Conservation (phyloP, 2,888 invertebrate genomes). For the Cynaeus angustus region DNA sequence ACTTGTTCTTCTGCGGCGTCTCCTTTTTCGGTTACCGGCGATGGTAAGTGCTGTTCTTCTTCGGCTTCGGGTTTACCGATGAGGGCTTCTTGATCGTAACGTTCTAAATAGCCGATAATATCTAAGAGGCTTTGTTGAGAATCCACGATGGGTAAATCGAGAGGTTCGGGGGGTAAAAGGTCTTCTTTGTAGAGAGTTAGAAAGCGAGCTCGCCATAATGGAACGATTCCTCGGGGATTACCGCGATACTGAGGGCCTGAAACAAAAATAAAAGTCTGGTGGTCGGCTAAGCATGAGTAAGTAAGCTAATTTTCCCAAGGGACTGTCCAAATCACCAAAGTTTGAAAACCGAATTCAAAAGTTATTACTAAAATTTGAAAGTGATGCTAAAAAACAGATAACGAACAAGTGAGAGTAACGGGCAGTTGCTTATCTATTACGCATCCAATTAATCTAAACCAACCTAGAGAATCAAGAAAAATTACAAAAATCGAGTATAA, state of each 20-base stretch:
- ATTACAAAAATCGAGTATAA: no score
- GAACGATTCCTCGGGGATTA: conserved; percentile 68
- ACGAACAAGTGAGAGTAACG: no score
- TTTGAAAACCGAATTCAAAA: no score
- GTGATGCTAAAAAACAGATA: no score
- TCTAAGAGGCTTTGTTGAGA: conserved; percentile 75
- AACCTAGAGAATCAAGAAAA: no score
- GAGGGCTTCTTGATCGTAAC: conserved; percentile 71
- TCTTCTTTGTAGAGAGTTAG: conserved; percentile 81
- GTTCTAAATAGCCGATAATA: conserved; percentile 71
- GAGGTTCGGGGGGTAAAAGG: conserved; percentile 81
- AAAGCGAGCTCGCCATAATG: conserved; percentile 81
- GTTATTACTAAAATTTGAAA: no score
- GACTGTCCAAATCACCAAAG: no score
- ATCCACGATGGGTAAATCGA: conserved; percentile 79
- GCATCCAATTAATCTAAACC: no score
- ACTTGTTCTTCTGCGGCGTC: conserved; percentile 19
- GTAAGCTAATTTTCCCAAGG: no score
- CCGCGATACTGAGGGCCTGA: conserved; percentile 60
- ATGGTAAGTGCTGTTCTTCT: conserved; percentile 56
- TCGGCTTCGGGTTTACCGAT: conserved; percentile 64
- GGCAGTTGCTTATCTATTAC: no score
- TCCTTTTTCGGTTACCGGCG: conserved; percentile 36
- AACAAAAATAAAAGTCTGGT: neutral
- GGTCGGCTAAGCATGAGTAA: no score